These are phyloP conservation scores for Peromyscus maniculatus DNA, from an alignment of 2,113 vertebrate genomes.

Conservation along the genomic window DNA sequence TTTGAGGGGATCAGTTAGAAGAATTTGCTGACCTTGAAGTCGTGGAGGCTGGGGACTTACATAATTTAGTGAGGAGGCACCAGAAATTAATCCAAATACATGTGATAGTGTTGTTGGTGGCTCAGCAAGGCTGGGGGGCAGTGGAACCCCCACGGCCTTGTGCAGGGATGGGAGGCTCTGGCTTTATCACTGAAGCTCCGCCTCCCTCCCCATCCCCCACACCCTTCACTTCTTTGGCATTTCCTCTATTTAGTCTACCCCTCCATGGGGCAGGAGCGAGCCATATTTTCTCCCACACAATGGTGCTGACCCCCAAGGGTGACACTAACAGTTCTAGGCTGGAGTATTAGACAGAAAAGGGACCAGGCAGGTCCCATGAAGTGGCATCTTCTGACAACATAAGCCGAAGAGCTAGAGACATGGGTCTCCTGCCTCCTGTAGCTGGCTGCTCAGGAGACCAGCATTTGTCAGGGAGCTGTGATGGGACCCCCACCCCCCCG, in stretches of 20 bases:
- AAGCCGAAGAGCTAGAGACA: neutral
- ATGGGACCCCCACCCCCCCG: slow-evolving; percentile 80
- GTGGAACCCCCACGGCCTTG: neutral
- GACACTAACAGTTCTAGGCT: neutral
- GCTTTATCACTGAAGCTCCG: neutral
- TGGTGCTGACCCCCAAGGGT: neutral
- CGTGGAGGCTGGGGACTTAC: neutral
- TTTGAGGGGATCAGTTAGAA: neutral
- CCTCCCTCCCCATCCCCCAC: neutral
- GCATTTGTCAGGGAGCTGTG: slow-evolving; percentile 65
- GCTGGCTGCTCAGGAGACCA: neutral
- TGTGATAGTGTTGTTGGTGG: rapidly evolving
- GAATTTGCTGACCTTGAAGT: neutral
- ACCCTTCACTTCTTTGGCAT: neutral
- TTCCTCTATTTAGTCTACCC: neutral
- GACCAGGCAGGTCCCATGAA: slow-evolving; percentile 24
- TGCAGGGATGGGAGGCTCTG: rapidly evolving
- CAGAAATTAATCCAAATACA: neutral
- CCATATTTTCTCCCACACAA: neutral
- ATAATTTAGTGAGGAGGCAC: neutral
- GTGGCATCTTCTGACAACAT: neutral
- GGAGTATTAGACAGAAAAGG: neutral
- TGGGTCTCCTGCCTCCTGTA: slow-evolving; percentile 55
- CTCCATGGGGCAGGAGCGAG: neutral
- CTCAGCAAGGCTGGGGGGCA: rapidly evolving